phyloP scores from a whole-genome alignment of 2,888 invertebrate species.

The Sinotaia quadrata region DNA sequence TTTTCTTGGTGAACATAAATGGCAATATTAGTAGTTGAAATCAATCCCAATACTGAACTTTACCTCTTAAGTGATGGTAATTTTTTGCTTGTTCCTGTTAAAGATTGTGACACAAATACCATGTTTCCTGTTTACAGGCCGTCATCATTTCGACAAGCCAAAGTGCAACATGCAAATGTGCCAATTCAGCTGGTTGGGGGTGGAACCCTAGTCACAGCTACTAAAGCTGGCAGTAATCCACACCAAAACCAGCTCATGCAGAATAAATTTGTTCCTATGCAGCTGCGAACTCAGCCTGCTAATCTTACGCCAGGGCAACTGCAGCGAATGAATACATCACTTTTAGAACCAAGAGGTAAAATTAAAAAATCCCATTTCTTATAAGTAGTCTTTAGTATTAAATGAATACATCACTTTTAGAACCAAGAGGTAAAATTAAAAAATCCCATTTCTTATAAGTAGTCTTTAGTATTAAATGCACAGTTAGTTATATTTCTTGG shows the following conservation, averaged over 20 bases:
- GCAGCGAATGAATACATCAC: constrained; percentile 57
- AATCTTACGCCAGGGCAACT: constrained; percentile 58
- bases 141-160: constrained; percentile 11
- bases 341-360: constrained; percentile 44
- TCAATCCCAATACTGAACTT: no score
- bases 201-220: no score
- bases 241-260: constrained; percentile 28
- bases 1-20: no score
- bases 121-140: constrained; percentile 15
- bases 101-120: no score
- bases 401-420: constrained; percentile 54
- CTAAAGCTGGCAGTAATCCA: no score
- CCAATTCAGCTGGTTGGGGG: constrained; percentile 20
- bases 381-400: no score
- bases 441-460: not conserved
- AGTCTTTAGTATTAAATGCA: no score
- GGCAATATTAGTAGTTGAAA: no score
- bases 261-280: constrained; percentile 68
- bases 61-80: no score
- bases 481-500: no score
- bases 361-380: not conserved
- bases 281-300: constrained; percentile 67
- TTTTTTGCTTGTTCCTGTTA: no score
- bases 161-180: constrained; percentile 22
- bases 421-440: constrained; percentile 37